Percentiles rank a stretch among this genome's conserved stretches.
phyloP scores from a whole-genome alignment of 1,140 invertebrate genomes.

The Anagrus nilaparvatae region DNA sequence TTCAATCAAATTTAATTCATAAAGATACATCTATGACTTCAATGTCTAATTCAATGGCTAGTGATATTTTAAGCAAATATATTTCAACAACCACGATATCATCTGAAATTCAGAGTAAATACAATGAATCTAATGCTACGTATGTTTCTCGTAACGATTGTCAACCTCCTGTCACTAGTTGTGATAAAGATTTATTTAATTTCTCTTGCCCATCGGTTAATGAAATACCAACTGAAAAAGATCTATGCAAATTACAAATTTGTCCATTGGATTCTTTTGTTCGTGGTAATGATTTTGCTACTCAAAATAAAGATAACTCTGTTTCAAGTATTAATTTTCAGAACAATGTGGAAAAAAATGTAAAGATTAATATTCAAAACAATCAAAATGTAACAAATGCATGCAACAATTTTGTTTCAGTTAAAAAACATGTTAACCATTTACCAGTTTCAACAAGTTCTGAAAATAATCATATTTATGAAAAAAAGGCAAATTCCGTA shows the following conservation, averaged over 20 bases:
- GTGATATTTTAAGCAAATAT: constrained; percentile 14
- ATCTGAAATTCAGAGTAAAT: constrained; percentile 8
- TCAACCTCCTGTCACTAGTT: constrained; percentile 8
- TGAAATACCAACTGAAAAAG: constrained; percentile 12
- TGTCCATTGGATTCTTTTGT: constrained; percentile 14
- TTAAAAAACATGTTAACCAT: constrained; percentile 11
- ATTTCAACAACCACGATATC: constrained; percentile 11
- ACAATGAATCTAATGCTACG: too few species aligned
- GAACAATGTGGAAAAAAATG: neutral
- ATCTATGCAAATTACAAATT: constrained; percentile 14
- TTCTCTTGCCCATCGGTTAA: constrained; percentile 4
- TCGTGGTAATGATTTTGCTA: constrained; percentile 6
- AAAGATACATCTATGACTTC: constrained; percentile 10
- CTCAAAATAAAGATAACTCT: constrained; percentile 8
- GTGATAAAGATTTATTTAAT: constrained; percentile 11
- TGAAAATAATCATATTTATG: constrained; percentile 2
- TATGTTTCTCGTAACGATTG: constrained; percentile 8
- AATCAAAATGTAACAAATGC: constrained; percentile 6
- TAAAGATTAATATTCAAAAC: constrained; percentile 4
- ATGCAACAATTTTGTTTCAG: constrained; percentile 7
- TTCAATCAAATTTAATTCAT: constrained; percentile 9
- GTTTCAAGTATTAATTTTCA: constrained; percentile 1
- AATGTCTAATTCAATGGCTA: constrained; percentile 7
- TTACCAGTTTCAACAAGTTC: neutral
- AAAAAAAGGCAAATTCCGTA: constrained; percentile 9